Evolutionary conservation across 2,113 vertebrate species (phyloP).

Genomic region (Phocoena sinus): DNA sequence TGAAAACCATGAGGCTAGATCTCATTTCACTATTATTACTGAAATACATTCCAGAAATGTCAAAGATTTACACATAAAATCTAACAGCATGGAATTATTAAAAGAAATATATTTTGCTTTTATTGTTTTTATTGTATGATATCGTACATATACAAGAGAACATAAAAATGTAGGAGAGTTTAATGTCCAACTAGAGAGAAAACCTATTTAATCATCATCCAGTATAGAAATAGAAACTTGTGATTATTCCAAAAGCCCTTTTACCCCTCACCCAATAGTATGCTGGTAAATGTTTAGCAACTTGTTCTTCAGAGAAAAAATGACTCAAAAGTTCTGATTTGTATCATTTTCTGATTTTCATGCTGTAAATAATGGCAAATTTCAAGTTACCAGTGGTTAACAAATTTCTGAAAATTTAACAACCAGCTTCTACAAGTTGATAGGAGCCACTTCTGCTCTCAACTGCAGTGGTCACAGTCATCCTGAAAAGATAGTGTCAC

Average conservation of each 20-base stretch:
- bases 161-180: neutral
- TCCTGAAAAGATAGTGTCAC: neutral
- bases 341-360: neutral
- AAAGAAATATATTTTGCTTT: neutral
- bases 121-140: neutral
- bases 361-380: neutral
- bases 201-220: neutral
- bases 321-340: neutral
- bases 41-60: neutral
- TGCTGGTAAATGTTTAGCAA: neutral
- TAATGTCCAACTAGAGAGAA: neutral
- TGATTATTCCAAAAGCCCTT: neutral
- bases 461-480: neutral
- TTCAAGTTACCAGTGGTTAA: neutral
- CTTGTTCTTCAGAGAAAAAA: neutral
- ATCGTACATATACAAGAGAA: neutral
- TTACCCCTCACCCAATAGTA: neutral
- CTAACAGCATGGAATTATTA: neutral
- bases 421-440: neutral
- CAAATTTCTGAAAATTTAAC: neutral
- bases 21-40: neutral
- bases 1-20: neutral
- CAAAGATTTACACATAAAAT: neutral
- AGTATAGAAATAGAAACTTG: neutral
- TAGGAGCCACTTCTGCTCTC: neutral